Conservation (phyloP, 2,797 vertebrate species). For the Microctenopoma steveboyesi region DNA sequence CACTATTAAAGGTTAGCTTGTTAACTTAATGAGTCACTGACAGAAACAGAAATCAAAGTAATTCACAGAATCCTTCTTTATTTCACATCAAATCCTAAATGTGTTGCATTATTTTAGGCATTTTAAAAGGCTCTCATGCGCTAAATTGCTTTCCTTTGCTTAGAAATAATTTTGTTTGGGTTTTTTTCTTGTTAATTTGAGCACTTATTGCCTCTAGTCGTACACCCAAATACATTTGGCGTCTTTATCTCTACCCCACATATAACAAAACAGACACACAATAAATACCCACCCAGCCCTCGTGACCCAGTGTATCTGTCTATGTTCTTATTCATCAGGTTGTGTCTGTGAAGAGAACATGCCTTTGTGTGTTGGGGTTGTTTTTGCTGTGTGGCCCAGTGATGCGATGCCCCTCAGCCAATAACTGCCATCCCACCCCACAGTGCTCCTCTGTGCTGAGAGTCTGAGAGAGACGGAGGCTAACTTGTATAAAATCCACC, state of each 20-base stretch:
- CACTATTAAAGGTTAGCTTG: slow-evolving; percentile 48
- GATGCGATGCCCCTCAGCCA: slow-evolving; percentile 57
- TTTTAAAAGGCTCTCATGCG: slow-evolving; percentile 54
- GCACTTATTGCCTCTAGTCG: slow-evolving; percentile 37
- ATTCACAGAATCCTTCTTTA: slow-evolving; percentile 42
- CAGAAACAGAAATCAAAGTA: slow-evolving; percentile 56
- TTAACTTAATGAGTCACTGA: slow-evolving; percentile 58
- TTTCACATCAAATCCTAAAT: slow-evolving; percentile 55
- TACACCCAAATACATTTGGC: slow-evolving; percentile 8
- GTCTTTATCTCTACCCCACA: slow-evolving; percentile 40
- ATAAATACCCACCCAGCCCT: slow-evolving; percentile 36
- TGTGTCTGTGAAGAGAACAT: slow-evolving; percentile 48
- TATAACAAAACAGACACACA: slow-evolving; percentile 31
- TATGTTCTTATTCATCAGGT: slow-evolving; percentile 47
- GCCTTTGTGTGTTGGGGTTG: slow-evolving; percentile 65
- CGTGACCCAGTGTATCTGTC: slow-evolving; percentile 49
- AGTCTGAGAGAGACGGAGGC: slow-evolving; percentile 34
- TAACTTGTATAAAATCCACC: slow-evolving; percentile 37
- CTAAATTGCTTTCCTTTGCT: slow-evolving; percentile 67
- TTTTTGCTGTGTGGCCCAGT: slow-evolving; percentile 53
- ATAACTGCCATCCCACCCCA: slow-evolving; percentile 68
- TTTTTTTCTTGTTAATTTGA: slow-evolving; percentile 28
- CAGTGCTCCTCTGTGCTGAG: slow-evolving; percentile 43
- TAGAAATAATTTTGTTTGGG: slow-evolving; percentile 47
- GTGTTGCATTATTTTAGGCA: slow-evolving; percentile 33